Evolutionary conservation across 2,113 vertebrate species (phyloP).

Genomic region (Andinoacara biseriatus): DNA sequence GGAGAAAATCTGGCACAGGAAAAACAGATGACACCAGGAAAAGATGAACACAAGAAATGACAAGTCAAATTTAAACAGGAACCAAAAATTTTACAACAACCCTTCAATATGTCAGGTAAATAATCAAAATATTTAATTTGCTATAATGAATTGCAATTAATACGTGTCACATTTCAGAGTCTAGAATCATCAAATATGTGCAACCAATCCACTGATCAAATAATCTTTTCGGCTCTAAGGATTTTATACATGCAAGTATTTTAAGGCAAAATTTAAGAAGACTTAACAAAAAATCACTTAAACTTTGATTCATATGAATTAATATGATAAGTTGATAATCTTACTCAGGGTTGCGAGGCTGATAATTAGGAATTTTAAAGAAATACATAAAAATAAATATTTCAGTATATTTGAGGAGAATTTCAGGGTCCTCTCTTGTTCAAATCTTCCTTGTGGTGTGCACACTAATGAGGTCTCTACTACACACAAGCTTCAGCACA

Average conservation of each 20-base stretch:
- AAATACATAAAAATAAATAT: background rate
- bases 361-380: background rate
- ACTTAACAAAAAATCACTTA: no score
- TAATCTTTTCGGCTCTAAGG: background rate
- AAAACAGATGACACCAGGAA: no score
- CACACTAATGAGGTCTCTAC: conserved; percentile 18
- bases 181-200: background rate
- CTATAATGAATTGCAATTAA: background rate
- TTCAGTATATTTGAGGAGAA: background rate
- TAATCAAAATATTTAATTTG: background rate
- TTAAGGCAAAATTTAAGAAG: no score
- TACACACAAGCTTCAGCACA: conserved; percentile 5
- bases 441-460: conserved; percentile 13
- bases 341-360: no score
- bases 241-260: no score
- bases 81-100: background rate
- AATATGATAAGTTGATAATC: no score
- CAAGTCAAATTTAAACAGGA: no score
- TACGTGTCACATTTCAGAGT: no score
- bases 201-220: background rate
- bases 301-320: no score
- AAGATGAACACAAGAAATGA: no score
- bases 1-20: no score
- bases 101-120: background rate
- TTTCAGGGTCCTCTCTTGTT: background rate